A percentile compares a stretch with the other conserved stretches of the same genome.
Evolutionary conservation across 2,888 invertebrate genomes (phyloP).

Genomic region (Acanthococcus lagerstroemiae): DNA sequence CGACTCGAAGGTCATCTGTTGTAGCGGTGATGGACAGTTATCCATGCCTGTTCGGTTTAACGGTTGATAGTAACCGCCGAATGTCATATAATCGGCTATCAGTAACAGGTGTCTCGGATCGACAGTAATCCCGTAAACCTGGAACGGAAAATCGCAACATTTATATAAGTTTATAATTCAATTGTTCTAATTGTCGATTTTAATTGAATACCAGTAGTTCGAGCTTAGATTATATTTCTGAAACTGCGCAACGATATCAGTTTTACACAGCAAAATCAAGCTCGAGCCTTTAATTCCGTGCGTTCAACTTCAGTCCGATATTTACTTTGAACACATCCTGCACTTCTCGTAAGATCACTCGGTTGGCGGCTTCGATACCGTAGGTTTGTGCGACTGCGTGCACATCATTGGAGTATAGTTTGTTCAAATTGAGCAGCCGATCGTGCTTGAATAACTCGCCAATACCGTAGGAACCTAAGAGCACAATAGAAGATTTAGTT

Average conservation of each 20-base stretch:
- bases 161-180: too few species aligned
- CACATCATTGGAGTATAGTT: slow-evolving; percentile 86
- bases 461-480: slow-evolving; percentile 45
- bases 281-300: not conserved
- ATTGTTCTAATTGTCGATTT: too few species aligned
- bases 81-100: slow-evolving; percentile 97
- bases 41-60: slow-evolving; percentile 87
- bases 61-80: slow-evolving; percentile 77
- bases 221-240: too few species aligned
- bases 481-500: too few species aligned
- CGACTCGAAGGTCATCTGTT: slow-evolving; percentile 97
- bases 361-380: slow-evolving; percentile 91
- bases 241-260: too few species aligned
- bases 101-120: slow-evolving; percentile 86
- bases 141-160: slow-evolving; percentile 10
- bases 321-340: slow-evolving; percentile 75
- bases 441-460: slow-evolving; percentile 77
- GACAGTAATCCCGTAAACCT: slow-evolving; percentile 89
- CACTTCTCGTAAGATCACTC: slow-evolving; percentile 86
- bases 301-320: not conserved
- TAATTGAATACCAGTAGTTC: too few species aligned
- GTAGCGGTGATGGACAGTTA: slow-evolving; percentile 81
- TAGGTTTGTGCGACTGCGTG: slow-evolving; percentile 81
- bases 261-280: not conserved
- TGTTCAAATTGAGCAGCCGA: slow-evolving; percentile 65